These are phyloP conservation scores for Zaprionus tsacasi DNA, from an alignment of 1,140 invertebrate species.

Conservation along the genomic window DNA sequence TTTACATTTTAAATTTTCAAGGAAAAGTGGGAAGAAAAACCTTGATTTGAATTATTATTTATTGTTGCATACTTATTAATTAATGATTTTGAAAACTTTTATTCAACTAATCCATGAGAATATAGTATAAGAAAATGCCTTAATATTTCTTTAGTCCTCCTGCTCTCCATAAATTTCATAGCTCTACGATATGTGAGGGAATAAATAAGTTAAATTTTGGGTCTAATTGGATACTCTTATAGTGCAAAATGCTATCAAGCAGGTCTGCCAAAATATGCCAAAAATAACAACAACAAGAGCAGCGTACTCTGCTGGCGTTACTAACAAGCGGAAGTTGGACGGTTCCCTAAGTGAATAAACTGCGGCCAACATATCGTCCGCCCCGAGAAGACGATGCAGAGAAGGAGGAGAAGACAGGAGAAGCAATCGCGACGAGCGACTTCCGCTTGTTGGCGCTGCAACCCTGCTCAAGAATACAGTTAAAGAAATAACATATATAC, in stretches of 20 bases:
- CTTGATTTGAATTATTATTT: no score
- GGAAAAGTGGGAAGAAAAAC: no score
- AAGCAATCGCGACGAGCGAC: constrained; percentile 42
- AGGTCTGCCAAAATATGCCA: constrained; percentile 26
- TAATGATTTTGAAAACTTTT: no score
- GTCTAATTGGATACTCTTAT: constrained; percentile 63
- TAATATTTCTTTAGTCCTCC: no score
- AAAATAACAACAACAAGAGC: constrained; percentile 22
- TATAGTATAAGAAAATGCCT: no score
- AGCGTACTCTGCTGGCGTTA: constrained; percentile 19
- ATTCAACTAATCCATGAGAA: no score
- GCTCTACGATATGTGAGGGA: no score
- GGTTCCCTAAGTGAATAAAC: constrained; percentile 77
- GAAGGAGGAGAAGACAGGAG: background rate
- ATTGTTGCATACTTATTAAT: no score
- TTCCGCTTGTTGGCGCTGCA: constrained; percentile 51
- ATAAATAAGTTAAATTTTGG: background rate
- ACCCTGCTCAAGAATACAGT: constrained; percentile 34
- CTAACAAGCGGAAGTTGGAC: constrained; percentile 69
- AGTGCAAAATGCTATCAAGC: constrained; percentile 33
- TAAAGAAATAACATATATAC: background rate
- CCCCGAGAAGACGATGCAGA: constrained; percentile 10
- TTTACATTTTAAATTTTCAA: no score
- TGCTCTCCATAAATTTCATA: no score
- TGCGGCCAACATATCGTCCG: constrained; percentile 60